Percentiles rank a stretch among this genome's conserved stretches.
Evolutionary conservation across 2,113 vertebrate genomes (phyloP).

Genomic region (Leucosticte australis): DNA sequence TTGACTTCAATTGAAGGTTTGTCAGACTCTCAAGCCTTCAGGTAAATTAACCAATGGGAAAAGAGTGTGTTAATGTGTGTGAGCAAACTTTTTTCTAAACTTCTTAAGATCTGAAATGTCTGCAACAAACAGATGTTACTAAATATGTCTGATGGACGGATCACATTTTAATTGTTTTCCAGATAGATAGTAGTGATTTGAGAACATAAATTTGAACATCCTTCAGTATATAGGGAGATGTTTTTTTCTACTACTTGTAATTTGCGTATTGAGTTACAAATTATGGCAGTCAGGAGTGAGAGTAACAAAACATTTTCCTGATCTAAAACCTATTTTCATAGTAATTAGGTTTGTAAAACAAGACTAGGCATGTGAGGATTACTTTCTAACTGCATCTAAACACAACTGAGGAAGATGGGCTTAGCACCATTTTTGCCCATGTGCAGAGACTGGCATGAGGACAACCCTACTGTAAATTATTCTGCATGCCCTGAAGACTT

Average conservation of each 20-base stretch:
- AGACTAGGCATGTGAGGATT: neutral
- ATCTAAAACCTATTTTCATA: neutral
- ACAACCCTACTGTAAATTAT: neutral
- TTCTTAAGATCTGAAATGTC: neutral
- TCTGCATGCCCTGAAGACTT: neutral
- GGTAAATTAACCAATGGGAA: neutral
- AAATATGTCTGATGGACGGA: neutral
- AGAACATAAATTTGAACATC: neutral
- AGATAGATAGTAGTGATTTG: neutral
- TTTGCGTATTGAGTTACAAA: neutral
- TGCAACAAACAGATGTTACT: neutral
- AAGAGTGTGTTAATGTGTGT: neutral
- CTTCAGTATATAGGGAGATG: neutral
- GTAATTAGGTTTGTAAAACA: neutral
- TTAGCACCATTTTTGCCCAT: neutral
- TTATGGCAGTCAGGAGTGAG: neutral
- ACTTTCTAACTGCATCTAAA: neutral
- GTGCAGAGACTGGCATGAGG: neutral
- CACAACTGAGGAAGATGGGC: neutral
- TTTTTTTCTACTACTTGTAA: neutral
- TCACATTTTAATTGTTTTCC: neutral
- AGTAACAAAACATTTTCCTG: neutral
- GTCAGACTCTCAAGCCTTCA: neutral
- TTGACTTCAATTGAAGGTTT: slow-evolving; percentile 12
- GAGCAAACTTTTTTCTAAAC: neutral